A percentile compares a stretch with the other conserved stretches of the same genome.
Conservation (phyloP, 2,113 vertebrate genomes). For the Mixornis gularis region DNA sequence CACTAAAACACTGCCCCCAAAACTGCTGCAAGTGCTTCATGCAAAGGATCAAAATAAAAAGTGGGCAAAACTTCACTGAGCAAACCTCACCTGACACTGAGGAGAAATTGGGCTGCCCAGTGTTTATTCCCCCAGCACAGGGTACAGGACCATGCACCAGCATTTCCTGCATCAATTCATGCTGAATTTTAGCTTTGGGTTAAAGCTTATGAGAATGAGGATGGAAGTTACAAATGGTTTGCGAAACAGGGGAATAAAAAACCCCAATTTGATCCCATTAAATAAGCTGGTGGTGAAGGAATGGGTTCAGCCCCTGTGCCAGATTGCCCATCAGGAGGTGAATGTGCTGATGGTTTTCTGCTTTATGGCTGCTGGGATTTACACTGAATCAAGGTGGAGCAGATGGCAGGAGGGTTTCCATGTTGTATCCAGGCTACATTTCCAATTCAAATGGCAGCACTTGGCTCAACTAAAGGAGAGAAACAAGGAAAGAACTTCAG, state of each 20-base stretch:
- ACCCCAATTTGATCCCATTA: neutral
- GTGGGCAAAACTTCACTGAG: neutral
- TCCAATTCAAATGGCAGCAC: slow-evolving; percentile 7
- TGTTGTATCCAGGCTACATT: neutral
- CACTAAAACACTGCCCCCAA: neutral
- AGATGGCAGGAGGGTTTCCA: slow-evolving; percentile 9
- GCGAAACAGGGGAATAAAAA: neutral
- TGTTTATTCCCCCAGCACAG: neutral
- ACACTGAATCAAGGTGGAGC: neutral
- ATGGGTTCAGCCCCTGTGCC: neutral
- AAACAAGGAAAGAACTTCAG: neutral
- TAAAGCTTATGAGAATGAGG: neutral
- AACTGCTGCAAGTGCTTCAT: neutral
- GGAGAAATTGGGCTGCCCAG: neutral
- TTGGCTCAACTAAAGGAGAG: neutral
- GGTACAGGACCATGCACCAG: neutral
- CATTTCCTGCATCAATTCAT: neutral
- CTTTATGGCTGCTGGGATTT: neutral
- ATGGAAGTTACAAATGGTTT: neutral
- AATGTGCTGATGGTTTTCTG: neutral
- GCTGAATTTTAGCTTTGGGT: neutral
- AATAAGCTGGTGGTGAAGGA: neutral
- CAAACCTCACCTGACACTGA: neutral
- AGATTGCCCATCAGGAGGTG: neutral
- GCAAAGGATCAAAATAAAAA: neutral